Evolutionary conservation across 2,113 vertebrate genomes (phyloP).

Genomic region (Chascanopsetta lugubris): DNA sequence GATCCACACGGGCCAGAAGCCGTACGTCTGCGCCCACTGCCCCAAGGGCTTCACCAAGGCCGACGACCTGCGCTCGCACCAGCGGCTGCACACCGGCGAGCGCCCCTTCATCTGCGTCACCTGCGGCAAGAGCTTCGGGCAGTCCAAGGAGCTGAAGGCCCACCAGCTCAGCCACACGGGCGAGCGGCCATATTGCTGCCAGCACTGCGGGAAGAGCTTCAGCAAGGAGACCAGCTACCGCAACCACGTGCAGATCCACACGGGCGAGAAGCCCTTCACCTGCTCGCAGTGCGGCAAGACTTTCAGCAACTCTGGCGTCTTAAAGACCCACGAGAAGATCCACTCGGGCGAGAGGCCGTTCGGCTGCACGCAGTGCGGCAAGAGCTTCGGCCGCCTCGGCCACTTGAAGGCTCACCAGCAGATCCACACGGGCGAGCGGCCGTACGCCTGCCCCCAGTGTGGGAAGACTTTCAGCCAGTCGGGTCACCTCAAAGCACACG

Average conservation of each 20-base stretch:
- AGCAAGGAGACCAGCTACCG: constrained; percentile 78
- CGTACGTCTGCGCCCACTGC: constrained; percentile 82
- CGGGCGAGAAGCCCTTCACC: constrained; percentile 76
- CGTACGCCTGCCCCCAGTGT: constrained; percentile 77
- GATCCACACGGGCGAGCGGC: constrained; percentile 83
- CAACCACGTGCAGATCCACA: constrained; percentile 82
- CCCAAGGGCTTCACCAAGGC: constrained; percentile 84
- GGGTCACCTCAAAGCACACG: constrained; percentile 83
- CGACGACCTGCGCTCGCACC: constrained; percentile 81
- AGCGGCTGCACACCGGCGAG: constrained; percentile 83
- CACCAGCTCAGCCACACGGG: constrained; percentile 82
- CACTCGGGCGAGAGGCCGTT: constrained; percentile 81
- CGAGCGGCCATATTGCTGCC: constrained; percentile 77
- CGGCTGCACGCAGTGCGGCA: constrained; percentile 84
- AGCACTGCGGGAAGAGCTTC: constrained; percentile 82
- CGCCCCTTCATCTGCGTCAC: constrained; percentile 78
- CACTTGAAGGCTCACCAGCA: constrained; percentile 86
- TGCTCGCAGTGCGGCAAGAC: constrained; percentile 82
- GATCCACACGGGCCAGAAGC: constrained; percentile 84
- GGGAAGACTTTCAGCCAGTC: constrained; percentile 84
- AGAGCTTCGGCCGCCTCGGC: constrained; percentile 83
- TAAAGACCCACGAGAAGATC: constrained; percentile 84
- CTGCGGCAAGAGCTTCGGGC: constrained; percentile 81
- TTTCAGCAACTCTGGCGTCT: constrained; percentile 82
- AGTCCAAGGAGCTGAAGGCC: constrained; percentile 80